A percentile compares a stretch with the other conserved stretches of the same genome.
Conservation (phyloP, 64 coral and sea anemone species). For the Montipora sp. region DNA sequence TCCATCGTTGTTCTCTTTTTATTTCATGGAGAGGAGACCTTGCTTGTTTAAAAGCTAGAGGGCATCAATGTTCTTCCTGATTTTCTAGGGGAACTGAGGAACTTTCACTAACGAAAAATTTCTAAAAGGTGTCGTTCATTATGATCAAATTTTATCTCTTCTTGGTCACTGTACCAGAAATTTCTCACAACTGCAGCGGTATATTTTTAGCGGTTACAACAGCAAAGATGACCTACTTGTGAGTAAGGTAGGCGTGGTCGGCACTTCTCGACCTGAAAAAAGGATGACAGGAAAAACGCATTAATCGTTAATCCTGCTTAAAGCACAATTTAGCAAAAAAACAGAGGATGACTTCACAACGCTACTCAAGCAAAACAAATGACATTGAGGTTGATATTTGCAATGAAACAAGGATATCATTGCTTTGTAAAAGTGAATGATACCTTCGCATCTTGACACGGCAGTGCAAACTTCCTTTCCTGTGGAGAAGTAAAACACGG, state of each 20-base stretch:
- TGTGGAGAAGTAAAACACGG: background rate
- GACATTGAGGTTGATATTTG: background rate
- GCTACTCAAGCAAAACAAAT: constrained; percentile 10
- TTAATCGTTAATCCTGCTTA: constrained; percentile 25
- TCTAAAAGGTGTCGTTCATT: no score
- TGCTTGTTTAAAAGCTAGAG: no score
- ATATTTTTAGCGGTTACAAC: constrained; percentile 1
- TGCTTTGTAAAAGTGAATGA: background rate
- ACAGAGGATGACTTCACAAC: background rate
- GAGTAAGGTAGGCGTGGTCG: background rate
- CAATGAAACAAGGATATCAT: background rate
- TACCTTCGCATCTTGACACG: constrained; percentile 59
- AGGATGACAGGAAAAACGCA: background rate
- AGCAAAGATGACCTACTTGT: background rate
- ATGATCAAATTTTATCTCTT: no score
- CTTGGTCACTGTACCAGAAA: background rate
- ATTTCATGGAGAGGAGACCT: no score
- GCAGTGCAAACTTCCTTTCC: constrained; percentile 53
- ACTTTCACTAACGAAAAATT: no score
- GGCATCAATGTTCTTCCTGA: no score
- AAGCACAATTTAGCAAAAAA: background rate
- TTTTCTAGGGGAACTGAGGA: no score
- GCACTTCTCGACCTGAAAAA: constrained; percentile 1
- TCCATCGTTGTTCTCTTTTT: no score
- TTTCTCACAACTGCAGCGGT: background rate